Percentiles rank a stretch among this genome's conserved stretches.
Conservation (phyloP, 2,797 vertebrate genomes). For the Salmo trutta region DNA sequence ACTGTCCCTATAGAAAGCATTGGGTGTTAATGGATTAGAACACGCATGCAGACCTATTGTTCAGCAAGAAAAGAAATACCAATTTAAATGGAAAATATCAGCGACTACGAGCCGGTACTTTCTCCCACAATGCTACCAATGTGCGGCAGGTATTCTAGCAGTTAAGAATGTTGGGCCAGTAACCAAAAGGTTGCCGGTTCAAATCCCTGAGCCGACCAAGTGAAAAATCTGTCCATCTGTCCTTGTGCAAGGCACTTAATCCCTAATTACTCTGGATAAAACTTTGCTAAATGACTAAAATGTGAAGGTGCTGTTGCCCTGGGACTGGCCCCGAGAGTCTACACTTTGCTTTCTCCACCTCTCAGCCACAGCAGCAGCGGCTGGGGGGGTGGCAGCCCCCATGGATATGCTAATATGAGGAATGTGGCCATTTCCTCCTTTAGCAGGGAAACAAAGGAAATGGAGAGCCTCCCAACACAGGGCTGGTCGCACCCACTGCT, state of each 20-base stretch:
- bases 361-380: not conserved
- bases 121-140: too few relatives aligned
- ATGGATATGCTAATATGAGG: not conserved
- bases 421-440: constrained; percentile 1
- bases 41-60: constrained; percentile 50
- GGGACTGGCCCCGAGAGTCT: too few relatives aligned
- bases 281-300: too few relatives aligned
- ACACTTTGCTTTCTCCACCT: too few relatives aligned
- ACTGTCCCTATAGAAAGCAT: constrained; percentile 28
- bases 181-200: too few relatives aligned
- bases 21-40: constrained; percentile 35
- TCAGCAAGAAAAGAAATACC: constrained; percentile 46
- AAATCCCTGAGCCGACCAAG: too few relatives aligned
- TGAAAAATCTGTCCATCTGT: too few relatives aligned
- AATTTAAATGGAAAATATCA: constrained; percentile 54
- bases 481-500: not conserved
- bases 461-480: not conserved
- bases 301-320: too few relatives aligned
- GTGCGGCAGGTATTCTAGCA: too few relatives aligned
- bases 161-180: too few relatives aligned
- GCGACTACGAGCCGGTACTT: not conserved
- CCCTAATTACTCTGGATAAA: too few relatives aligned
- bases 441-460: not conserved
- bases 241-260: too few relatives aligned
- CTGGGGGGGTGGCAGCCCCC: not conserved